These are phyloP conservation scores for Cotesia vestalis DNA, from an alignment of 1,140 invertebrate genomes.

Conservation along the genomic window DNA sequence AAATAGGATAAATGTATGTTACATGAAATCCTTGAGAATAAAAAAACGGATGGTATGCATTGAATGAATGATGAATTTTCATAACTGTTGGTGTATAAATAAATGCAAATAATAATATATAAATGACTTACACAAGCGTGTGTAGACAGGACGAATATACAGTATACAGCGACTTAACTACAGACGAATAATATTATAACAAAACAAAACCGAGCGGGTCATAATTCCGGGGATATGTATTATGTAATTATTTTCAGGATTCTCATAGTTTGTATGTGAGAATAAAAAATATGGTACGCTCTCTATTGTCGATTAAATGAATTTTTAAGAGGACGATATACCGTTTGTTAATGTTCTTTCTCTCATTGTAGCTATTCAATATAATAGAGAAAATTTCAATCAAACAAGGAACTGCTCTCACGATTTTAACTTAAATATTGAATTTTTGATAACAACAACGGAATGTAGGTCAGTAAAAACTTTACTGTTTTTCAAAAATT, in stretches of 20 bases:
- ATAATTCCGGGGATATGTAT: background rate
- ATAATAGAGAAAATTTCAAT: background rate
- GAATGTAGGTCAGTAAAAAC: too few relatives aligned
- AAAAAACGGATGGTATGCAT: background rate
- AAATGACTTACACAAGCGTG: constrained; percentile 12
- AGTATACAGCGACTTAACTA: background rate
- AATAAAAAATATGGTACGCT: constrained; percentile 23
- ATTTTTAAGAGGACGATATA: constrained; percentile 20
- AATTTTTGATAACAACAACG: too few relatives aligned
- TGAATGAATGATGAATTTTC: constrained; percentile 10
- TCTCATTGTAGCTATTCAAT: background rate
- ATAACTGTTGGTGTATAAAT: background rate
- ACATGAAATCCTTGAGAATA: background rate
- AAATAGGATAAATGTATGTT: constrained; percentile 2
- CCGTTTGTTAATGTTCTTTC: background rate
- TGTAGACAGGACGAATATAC: background rate
- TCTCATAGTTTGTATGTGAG: constrained; percentile 22
- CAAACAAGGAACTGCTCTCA: background rate
- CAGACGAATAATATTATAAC: background rate
- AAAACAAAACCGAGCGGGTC: background rate
- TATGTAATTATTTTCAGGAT: constrained; percentile 26
- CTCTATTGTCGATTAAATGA: constrained; percentile 16
- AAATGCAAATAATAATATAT: background rate
- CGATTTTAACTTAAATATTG: too few relatives aligned
- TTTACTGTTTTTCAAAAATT: too few relatives aligned